These are phyloP conservation scores for Drosophila sp. DNA, from an alignment of 1,140 invertebrate species.

Conservation along the genomic window DNA sequence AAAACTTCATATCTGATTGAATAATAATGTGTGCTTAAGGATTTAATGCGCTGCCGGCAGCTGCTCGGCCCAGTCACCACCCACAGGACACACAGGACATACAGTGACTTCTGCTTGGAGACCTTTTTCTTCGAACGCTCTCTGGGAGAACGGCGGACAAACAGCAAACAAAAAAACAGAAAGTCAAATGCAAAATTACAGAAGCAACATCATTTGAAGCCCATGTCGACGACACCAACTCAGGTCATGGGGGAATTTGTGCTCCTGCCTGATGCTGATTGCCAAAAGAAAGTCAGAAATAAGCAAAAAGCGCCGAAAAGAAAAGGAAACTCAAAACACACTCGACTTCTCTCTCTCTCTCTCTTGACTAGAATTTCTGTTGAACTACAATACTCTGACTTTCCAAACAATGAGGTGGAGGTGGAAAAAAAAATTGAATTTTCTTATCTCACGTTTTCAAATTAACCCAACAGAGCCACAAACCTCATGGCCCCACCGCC, in stretches of 20 bases:
- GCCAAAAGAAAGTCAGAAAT: constrained; percentile 55
- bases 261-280: constrained; percentile 59
- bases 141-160: constrained; percentile 17
- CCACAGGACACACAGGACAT: too few species aligned
- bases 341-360: neutral
- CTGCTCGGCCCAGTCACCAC: constrained; percentile 27
- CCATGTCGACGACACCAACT: constrained; percentile 27
- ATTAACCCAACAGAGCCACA: constrained; percentile 62
- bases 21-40: constrained; percentile 80
- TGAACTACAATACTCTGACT: neutral
- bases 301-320: constrained; percentile 15
- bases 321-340: neutral
- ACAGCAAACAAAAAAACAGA: neutral
- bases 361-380: neutral
- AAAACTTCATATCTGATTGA: constrained; percentile 77
- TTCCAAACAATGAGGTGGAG: neutral
- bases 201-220: constrained; percentile 29
- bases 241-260: constrained; percentile 62
- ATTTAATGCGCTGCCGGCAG: constrained; percentile 70
- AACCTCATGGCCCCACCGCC: neutral
- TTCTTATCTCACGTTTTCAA: constrained; percentile 70
- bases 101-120: constrained; percentile 34
- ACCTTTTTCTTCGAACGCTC: constrained; percentile 15
- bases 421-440: constrained; percentile 58
- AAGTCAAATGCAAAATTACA: constrained; percentile 53